Base-by-base conservation (phyloP, 2,797 vertebrate genomes). In the Eulemur rubriventer region DNA sequence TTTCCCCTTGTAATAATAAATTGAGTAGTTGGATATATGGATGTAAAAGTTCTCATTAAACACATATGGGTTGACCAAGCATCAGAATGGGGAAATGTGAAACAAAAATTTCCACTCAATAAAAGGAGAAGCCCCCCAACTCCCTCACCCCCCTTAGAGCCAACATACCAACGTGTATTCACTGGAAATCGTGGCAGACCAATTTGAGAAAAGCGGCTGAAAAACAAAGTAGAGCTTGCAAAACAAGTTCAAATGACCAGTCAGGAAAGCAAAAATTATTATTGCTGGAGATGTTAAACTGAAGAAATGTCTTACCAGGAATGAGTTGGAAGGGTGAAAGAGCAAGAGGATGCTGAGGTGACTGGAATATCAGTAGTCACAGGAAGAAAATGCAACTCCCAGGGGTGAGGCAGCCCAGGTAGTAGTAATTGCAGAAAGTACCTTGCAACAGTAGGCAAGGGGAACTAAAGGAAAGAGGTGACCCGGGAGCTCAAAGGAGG, bases 1-100 rank as follows among this genome's bases (percentile, higher is more conserved):
- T 57, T 95, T 92, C 50, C 17, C 30, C 24, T 50, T 81, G 7
- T 84, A 41, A 91, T 88, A 84, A 83, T 30, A 78, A 72, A 72
- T 38, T 86, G 26, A 41, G 43, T 59, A 46, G 69, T 89, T 67
- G 67, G 28, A 82, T 65, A 70, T 50, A 38, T 8, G 6, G 20
- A n/a, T 94, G 14, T 7, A 43, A 86, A 94, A 75, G 22, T 6
- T 75, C 35, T 78, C 69, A 17, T 35, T 55, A 46, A 88, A 57
- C 7, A 35, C 10, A 2, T 50, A 22, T 52, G 6, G 22, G 28
- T 59, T 91, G 17, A 84, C 22, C 18, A 78, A 67, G 48, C 57
- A 80, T 87, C 75, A 75, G 38, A 89, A 38, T 43, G 10, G 13
- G 4, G 65, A n/a, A 82, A 61, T 92, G 11, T 59, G 57, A 48